phyloP scores from a whole-genome alignment of 1,140 invertebrate genomes.

The Saxidomus purpurata region DNA sequence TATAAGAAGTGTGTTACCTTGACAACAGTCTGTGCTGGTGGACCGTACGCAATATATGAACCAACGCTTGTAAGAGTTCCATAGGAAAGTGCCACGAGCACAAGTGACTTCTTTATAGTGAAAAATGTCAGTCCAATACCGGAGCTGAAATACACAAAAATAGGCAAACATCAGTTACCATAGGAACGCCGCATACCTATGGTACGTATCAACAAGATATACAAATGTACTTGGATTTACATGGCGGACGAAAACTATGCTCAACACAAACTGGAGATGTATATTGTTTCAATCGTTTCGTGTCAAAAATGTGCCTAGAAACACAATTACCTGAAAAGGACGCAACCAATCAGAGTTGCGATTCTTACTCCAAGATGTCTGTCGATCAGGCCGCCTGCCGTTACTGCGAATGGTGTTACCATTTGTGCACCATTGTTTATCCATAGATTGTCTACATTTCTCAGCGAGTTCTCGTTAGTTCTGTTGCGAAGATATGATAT shows the following conservation, averaged over 20 bases:
- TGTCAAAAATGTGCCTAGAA: neutral
- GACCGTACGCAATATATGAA: neutral
- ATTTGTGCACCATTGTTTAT: constrained; percentile 78
- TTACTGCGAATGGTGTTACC: constrained; percentile 83
- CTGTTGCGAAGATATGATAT: constrained; percentile 84
- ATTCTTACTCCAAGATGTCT: constrained; percentile 79
- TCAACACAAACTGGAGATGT: too few relatives aligned
- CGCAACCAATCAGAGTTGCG: constrained; percentile 77
- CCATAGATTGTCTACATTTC: constrained; percentile 79
- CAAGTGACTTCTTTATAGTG: constrained; percentile 2
- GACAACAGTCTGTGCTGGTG: neutral
- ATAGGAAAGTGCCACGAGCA: neutral
- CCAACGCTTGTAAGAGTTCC: constrained; percentile 15
- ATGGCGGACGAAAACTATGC: neutral
- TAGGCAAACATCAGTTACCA: neutral
- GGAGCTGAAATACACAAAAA: neutral
- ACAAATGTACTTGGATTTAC: neutral
- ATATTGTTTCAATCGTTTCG: neutral
- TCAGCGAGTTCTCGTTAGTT: constrained; percentile 73
- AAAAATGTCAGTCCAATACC: neutral
- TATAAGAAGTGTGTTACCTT: neutral
- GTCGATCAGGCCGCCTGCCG: constrained; percentile 82
- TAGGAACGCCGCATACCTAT: neutral
- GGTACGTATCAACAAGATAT: neutral
- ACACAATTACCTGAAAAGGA: constrained; percentile 69